phyloP scores from a whole-genome alignment of 2,113 vertebrate genomes.

The Hippocampus barbouri region DNA sequence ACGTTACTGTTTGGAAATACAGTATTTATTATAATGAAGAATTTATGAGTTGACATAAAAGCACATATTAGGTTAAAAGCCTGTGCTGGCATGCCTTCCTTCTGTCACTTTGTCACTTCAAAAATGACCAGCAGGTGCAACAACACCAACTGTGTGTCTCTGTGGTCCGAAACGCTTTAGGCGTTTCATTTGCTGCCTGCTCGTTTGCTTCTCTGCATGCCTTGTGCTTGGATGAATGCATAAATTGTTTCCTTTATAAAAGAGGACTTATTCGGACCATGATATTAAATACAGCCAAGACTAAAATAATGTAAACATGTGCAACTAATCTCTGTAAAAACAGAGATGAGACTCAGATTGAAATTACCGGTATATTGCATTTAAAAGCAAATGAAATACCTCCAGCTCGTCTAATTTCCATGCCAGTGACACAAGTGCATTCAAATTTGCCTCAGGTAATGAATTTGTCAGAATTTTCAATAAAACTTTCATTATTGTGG shows the following conservation, averaged over 20 bases:
- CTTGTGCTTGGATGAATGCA: not conserved
- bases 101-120: slow-evolving; percentile 29
- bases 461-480: too few relatives aligned
- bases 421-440: too few relatives aligned
- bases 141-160: slow-evolving; percentile 19
- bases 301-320: not conserved
- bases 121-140: slow-evolving; percentile 36
- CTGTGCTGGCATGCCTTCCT: not conserved
- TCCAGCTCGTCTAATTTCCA: too few relatives aligned
- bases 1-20: slow-evolving; percentile 4
- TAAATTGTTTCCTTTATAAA: not conserved
- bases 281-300: not conserved
- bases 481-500: too few relatives aligned
- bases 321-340: not conserved
- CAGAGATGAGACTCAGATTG: not conserved
- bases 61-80: slow-evolving; percentile 17
- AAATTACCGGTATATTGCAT: not conserved
- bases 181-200: slow-evolving; percentile 7
- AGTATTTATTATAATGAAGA: slow-evolving; percentile 2
- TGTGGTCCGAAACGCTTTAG: not conserved
- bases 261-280: not conserved
- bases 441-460: too few relatives aligned
- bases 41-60: slow-evolving; percentile 10
- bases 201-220: not conserved
- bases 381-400: not conserved